These are phyloP conservation scores for Ashinkailepas kermadecensis DNA, from an alignment of 2,888 invertebrate genomes.

Conservation along the genomic window DNA sequence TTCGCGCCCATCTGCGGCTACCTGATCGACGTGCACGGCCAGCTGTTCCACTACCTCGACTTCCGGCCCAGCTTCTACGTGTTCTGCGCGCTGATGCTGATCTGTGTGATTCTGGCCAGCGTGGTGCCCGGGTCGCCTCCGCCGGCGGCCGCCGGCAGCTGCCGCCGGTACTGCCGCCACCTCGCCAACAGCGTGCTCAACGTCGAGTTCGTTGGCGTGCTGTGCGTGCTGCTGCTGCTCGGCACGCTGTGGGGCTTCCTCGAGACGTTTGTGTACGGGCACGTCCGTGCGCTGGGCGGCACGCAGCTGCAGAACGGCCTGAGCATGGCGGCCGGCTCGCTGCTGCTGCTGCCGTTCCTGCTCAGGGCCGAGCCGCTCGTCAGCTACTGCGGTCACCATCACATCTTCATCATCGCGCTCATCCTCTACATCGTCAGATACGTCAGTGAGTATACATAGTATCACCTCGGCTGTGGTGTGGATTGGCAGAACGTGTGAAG, in stretches of 20 bases:
- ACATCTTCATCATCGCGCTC: constrained; percentile 73
- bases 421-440: constrained; percentile 69
- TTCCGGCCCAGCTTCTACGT: constrained; percentile 34
- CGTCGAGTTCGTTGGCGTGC: constrained; percentile 42
- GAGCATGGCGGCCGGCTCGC: constrained; percentile 57
- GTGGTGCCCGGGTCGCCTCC: constrained; percentile 29
- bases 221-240: constrained; percentile 59
- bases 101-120: constrained; percentile 30
- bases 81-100: constrained; percentile 31
- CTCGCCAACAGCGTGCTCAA: constrained; percentile 28
- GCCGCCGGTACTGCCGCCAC: not conserved
- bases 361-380: constrained; percentile 74
- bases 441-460: constrained; percentile 49
- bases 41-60: constrained; percentile 28
- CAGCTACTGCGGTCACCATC: constrained; percentile 73
- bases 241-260: constrained; percentile 73
- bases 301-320: constrained; percentile 55
- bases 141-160: not conserved
- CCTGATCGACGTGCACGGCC: constrained; percentile 30
- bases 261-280: constrained; percentile 68
- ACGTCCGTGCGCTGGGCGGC: constrained; percentile 50
- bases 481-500: no score
- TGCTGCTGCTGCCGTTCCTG: constrained; percentile 61
- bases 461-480: not conserved
- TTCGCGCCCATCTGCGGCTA: constrained; percentile 32